Evolutionary conservation across 2,113 vertebrate species (phyloP), one percentile per base, ranked within the genome.

Genomic region (Boulengeromyrus knoepffleri): DNA sequence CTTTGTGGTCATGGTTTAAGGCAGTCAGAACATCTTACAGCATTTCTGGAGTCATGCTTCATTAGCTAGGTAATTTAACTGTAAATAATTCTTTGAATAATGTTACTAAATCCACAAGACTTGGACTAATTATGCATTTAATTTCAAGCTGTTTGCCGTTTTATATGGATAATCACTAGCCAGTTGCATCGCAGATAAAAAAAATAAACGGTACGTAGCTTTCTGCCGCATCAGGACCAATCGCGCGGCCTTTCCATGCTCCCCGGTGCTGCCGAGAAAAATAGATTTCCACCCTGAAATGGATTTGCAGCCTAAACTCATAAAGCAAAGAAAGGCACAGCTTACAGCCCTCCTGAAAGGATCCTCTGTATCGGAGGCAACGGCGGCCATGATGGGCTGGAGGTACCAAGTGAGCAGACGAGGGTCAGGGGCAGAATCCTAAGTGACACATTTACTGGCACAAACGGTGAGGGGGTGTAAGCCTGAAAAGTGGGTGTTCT

Each of bases 111-210:
- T 85, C 83, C 39, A 46, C 45, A 85, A 47, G 45, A 85, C 45
- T 45, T 85, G 83, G 83, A 47, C 83, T 85, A 85, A 85, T 85
- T 85, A 47, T 85, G 83, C 83, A 85, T 85, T 85, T 85, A 85
- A 85, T 85, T 85, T 85, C 83, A 85, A 85, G 83, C 83, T 47
- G 83, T 85, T 47, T 85, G 36, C 83, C 45, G 7, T 85, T 85
- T 85, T 85, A 46, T 46, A 85, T 46, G 83, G 36, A 85, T 85
- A 85, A 85, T 85, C 42, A 85, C 19, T 85, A 46, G 83, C 83
- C 45, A 85, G 10, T 47, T 47, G 24, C 9, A 1, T 70, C 1
- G n/a, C 62, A 27, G 62, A 70, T 85, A 7, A 47, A 85, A 24
- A 21, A 85, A 45, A 85, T n/a, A 46, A 39, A 5, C 17, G 9